These are phyloP conservation scores for Todiramphus chloris DNA, from an alignment of 2,113 vertebrate genomes.

Conservation along the genomic window DNA sequence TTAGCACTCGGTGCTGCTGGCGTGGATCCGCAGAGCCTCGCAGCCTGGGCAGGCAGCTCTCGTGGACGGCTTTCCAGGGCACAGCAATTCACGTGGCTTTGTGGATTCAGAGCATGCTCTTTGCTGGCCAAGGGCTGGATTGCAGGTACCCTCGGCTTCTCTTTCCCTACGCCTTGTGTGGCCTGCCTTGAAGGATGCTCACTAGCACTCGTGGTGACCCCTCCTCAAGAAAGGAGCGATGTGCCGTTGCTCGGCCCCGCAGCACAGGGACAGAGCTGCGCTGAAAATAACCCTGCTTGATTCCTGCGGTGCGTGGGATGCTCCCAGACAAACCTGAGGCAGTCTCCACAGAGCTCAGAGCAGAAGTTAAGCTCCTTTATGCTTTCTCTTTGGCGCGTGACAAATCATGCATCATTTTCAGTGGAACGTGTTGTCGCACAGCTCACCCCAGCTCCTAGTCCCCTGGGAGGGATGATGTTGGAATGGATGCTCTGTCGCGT, in stretches of 20 bases:
- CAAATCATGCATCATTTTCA: not conserved
- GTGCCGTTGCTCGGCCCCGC: not conserved
- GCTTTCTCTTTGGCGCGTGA: not conserved
- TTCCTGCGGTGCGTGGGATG: not conserved
- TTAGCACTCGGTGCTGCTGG: not conserved
- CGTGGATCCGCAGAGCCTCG: fast-evolving
- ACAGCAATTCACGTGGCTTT: not conserved
- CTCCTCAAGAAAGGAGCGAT: not conserved
- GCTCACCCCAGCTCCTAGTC: not conserved
- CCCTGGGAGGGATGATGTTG: not conserved
- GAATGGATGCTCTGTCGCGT: not conserved
- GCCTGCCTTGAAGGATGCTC: not conserved
- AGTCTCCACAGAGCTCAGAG: not conserved
- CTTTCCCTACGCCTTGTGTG: fast-evolving
- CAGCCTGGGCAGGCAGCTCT: not conserved
- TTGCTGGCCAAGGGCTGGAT: not conserved
- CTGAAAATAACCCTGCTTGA: fast-evolving
- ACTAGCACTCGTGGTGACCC: fast-evolving
- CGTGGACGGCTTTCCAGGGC: not conserved
- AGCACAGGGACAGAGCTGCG: not conserved
- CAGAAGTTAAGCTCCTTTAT: not conserved
- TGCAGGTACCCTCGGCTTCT: not conserved
- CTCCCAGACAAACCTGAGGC: not conserved
- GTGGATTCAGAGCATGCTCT: not conserved
- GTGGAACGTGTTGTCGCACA: fast-evolving